Evolutionary conservation across 2,797 vertebrate species (phyloP).

Genomic region (Tokudaia tokunoshimensis): DNA sequence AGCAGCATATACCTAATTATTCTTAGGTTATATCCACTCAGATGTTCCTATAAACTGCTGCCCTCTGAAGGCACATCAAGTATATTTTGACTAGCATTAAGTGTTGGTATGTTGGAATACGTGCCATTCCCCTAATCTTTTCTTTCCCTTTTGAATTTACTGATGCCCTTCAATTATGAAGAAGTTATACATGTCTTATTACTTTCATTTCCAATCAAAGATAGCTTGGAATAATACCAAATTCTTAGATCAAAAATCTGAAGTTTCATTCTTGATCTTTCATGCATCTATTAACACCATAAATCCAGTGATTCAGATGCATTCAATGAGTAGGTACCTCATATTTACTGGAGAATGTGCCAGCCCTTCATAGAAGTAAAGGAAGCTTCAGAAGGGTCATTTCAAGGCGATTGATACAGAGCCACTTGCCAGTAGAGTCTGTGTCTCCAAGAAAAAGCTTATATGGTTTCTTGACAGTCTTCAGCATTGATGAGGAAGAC

Average conservation of each 20-base stretch:
- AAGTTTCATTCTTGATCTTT: background rate
- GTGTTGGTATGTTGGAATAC: background rate
- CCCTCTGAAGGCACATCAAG: background rate
- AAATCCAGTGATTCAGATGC: background rate
- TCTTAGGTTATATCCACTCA: background rate
- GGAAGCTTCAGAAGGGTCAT: background rate
- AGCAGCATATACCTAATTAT: background rate
- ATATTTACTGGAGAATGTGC: background rate
- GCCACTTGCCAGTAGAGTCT: background rate
- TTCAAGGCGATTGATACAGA: background rate
- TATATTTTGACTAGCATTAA: conserved; percentile 18
- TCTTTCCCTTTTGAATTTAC: conserved; percentile 15
- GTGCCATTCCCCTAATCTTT: background rate
- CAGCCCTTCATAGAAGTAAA: background rate
- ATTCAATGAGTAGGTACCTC: background rate
- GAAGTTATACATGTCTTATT: background rate
- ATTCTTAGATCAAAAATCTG: background rate
- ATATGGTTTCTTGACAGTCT: background rate
- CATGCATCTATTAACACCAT: background rate
- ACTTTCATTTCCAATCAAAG: conserved; percentile 13
- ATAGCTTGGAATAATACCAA: conserved; percentile 4
- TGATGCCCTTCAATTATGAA: background rate
- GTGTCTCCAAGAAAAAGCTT: background rate
- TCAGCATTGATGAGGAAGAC: background rate
- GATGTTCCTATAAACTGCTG: background rate